These are phyloP conservation scores for Mactra quadrangularis DNA, from an alignment of 1,140 invertebrate species.

Conservation along the genomic window DNA sequence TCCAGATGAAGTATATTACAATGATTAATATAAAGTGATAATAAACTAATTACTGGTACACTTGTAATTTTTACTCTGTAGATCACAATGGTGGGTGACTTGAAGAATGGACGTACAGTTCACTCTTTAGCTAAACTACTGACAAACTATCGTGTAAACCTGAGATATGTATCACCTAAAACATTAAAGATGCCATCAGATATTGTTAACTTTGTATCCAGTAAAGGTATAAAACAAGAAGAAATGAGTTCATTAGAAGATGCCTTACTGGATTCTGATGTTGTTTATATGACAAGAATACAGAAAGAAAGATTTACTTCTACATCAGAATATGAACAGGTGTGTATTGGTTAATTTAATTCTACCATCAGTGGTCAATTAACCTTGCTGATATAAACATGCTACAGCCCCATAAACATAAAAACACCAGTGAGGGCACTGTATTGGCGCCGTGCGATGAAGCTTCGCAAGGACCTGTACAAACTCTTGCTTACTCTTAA, in stretches of 20 bases:
- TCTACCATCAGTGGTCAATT: too few relatives aligned
- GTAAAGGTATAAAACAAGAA: slow-evolving; percentile 86
- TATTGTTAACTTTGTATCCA: slow-evolving; percentile 90
- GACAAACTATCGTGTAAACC: slow-evolving; percentile 82
- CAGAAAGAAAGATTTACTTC: slow-evolving; percentile 96
- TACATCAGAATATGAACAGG: slow-evolving; percentile 94
- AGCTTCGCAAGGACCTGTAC: too few relatives aligned
- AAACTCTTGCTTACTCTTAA: too few relatives aligned
- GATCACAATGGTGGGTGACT: slow-evolving; percentile 93
- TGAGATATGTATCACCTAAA: slow-evolving; percentile 93
- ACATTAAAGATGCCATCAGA: slow-evolving; percentile 95
- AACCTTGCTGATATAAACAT: too few relatives aligned
- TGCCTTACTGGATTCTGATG: slow-evolving; percentile 96
- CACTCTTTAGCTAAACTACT: slow-evolving; percentile 94
- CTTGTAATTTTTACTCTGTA: too few relatives aligned
- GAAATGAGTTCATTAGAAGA: slow-evolving; percentile 90
- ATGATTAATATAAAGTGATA: too few relatives aligned
- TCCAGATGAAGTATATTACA: too few relatives aligned
- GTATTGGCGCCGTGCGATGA: too few relatives aligned
- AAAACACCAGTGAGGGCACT: too few relatives aligned
- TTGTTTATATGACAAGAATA: slow-evolving; percentile 99
- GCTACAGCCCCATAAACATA: too few relatives aligned
- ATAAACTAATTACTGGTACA: too few relatives aligned
- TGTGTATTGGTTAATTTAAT: too few relatives aligned
- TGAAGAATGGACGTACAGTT: slow-evolving; percentile 98